Conservation (phyloP, 2,888 invertebrate genomes). For the Mesorhabditis spiculigera region DNA sequence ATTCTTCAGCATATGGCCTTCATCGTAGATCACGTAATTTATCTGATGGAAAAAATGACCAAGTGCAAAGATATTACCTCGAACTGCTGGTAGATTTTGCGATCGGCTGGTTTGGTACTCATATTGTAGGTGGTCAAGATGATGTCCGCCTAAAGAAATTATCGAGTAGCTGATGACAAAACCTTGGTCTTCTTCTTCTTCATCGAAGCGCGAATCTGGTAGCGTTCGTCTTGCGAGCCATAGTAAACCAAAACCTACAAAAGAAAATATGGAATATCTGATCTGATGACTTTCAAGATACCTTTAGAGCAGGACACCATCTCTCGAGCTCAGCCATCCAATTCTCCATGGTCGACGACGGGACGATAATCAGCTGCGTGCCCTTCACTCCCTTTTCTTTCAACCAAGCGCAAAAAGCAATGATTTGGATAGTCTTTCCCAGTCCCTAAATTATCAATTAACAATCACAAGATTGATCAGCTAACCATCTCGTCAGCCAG, state of each 20-base stretch:
- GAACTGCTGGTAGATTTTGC: constrained; percentile 77
- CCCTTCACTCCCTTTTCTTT: constrained; percentile 72
- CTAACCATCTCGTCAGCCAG: constrained; percentile 87
- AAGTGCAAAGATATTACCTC: constrained; percentile 8
- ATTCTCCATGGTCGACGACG: constrained; percentile 85
- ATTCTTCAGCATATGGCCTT: constrained; percentile 90
- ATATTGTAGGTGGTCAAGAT: constrained; percentile 66
- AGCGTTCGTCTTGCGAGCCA: constrained; percentile 47
- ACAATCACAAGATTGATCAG: not conserved
- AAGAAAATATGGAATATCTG: not conserved
- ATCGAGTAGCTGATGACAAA: constrained; percentile 8
- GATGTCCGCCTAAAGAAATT: constrained; percentile 36
- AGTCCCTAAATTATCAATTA: constrained; percentile 66
- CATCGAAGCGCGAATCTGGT: constrained; percentile 34
- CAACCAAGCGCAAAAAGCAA: constrained; percentile 82
- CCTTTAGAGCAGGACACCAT: constrained; percentile 43
- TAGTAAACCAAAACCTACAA: constrained; percentile 48
- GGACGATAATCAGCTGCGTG: constrained; percentile 88
- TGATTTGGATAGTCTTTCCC: constrained; percentile 90
- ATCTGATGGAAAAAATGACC: constrained; percentile 61
- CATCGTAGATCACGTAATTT: constrained; percentile 91
- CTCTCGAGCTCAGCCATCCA: constrained; percentile 43
- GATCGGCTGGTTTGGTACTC: constrained; percentile 80
- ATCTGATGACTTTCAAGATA: constrained; percentile 11
- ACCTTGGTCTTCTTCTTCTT: constrained; percentile 35